These are phyloP conservation scores for Augochlora pura DNA, from an alignment of 1,140 invertebrate genomes.

Conservation along the genomic window DNA sequence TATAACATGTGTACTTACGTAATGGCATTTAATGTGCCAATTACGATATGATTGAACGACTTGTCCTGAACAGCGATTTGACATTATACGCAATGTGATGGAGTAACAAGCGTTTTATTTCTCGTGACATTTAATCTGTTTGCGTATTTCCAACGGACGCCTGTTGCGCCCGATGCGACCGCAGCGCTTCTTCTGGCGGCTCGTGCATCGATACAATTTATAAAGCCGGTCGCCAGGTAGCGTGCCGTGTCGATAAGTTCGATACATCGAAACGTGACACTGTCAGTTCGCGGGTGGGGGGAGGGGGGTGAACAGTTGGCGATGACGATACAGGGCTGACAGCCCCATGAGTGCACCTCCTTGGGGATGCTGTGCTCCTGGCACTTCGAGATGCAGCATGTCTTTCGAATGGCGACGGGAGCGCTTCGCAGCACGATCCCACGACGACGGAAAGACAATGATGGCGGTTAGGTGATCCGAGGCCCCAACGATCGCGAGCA, in stretches of 20 bases:
- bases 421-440: constrained; percentile 33
- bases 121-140: too few relatives aligned
- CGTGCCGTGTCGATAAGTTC: constrained; percentile 71
- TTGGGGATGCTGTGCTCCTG: constrained; percentile 70
- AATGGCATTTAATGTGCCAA: too few relatives aligned
- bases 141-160: constrained; percentile 3
- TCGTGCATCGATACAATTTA: constrained; percentile 55
- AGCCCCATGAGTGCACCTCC: constrained; percentile 57
- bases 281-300: background rate
- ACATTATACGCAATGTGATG: too few relatives aligned
- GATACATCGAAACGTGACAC: constrained; percentile 69
- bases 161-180: constrained; percentile 37
- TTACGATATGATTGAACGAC: too few relatives aligned
- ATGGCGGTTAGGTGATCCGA: constrained; percentile 17
- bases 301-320: background rate
- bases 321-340: constrained; percentile 43
- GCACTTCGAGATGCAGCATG: constrained; percentile 74
- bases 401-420: constrained; percentile 76
- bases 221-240: constrained; percentile 42
- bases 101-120: too few relatives aligned
- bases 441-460: constrained; percentile 45
- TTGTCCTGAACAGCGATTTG: too few relatives aligned
- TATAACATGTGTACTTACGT: too few relatives aligned
- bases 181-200: constrained; percentile 20
- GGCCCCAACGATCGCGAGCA: constrained; percentile 19